These are phyloP conservation scores for Scalopus aquaticus DNA, from an alignment of 2,113 vertebrate genomes.

Conservation along the genomic window DNA sequence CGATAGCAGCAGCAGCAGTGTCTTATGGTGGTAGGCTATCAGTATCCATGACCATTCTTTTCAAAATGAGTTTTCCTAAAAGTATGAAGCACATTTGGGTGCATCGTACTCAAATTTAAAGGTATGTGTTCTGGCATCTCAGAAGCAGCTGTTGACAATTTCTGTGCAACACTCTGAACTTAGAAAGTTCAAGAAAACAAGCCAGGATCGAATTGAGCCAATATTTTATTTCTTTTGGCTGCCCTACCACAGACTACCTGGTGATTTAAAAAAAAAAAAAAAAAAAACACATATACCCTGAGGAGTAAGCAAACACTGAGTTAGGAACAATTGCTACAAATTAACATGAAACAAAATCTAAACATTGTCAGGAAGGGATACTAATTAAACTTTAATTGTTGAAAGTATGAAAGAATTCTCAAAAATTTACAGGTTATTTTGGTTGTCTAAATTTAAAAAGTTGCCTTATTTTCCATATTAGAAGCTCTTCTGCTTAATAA, in stretches of 20 bases:
- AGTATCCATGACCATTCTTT: neutral
- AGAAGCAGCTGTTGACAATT: neutral
- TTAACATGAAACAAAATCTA: neutral
- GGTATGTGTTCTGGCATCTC: neutral
- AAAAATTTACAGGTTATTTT: neutral
- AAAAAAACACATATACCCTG: neutral
- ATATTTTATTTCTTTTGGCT: constrained; percentile 43
- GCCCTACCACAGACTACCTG: neutral
- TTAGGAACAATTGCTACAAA: neutral
- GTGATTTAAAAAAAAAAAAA: too few species aligned
- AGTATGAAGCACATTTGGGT: neutral
- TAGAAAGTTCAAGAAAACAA: constrained; percentile 23
- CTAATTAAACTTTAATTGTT: neutral
- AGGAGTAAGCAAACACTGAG: neutral
- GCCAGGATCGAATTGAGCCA: neutral
- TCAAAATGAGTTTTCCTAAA: neutral
- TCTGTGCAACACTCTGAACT: neutral
- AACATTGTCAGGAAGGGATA: neutral
- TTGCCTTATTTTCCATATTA: neutral
- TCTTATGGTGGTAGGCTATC: neutral
- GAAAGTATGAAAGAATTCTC: neutral
- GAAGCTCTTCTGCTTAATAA: neutral
- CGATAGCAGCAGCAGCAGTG: neutral
- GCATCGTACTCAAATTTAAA: neutral
- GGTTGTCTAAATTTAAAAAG: neutral